Conservation (phyloP, 1,140 invertebrate genomes). For the Zaprionus capensis region DNA sequence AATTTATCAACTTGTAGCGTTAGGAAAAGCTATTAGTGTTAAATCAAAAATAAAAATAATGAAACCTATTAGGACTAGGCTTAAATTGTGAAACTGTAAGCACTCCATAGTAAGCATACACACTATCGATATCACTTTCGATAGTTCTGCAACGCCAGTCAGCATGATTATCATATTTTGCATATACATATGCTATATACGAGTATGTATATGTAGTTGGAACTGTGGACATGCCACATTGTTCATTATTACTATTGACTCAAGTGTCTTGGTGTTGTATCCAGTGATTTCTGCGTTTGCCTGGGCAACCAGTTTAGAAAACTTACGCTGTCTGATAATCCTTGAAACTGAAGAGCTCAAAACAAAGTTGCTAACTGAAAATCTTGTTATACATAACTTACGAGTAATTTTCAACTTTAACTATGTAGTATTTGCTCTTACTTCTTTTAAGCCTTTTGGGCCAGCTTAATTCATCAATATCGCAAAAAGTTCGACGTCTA, state of each 20-base stretch:
- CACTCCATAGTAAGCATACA: background rate
- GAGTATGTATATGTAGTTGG: conserved; percentile 34
- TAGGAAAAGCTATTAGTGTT: too few relatives aligned
- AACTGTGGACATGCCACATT: conserved; percentile 14
- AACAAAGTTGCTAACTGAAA: conserved; percentile 21
- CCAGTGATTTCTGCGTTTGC: conserved; percentile 41
- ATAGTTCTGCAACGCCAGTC: background rate
- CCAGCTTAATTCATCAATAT: conserved; percentile 19
- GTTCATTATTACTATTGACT: conserved; percentile 12
- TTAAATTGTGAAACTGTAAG: background rate
- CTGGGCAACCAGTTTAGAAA: conserved; percentile 49
- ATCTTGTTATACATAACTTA: conserved; percentile 12
- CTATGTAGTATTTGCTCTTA: background rate
- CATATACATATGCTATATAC: background rate
- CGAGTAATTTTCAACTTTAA: conserved; percentile 4
- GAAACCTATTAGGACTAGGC: background rate
- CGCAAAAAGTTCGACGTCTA: conserved; percentile 4
- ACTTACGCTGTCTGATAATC: conserved; percentile 49
- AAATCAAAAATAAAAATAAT: too few relatives aligned
- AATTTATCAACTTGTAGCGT: too few relatives aligned
- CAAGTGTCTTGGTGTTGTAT: conserved; percentile 47
- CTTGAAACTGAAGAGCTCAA: conserved; percentile 22
- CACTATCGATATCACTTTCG: background rate
- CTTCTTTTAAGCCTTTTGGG: conserved; percentile 7
- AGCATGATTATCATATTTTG: conserved; percentile 7